Evolutionary conservation across 1,140 invertebrate genomes (phyloP).

Genomic region (Drosophila pandora): DNA sequence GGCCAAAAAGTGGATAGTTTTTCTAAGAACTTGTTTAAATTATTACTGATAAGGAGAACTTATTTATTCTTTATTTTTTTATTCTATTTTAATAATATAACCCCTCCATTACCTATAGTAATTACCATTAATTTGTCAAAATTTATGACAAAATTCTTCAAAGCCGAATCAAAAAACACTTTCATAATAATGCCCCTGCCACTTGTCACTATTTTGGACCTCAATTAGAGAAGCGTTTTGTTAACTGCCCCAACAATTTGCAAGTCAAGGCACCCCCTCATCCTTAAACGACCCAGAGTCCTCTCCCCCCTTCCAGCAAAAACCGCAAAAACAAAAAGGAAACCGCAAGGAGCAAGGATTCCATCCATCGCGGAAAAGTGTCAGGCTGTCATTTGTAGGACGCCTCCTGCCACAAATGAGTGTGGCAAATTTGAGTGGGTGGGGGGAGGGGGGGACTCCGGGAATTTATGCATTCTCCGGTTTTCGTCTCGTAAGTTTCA

Average conservation of each 20-base stretch:
- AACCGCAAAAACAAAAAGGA: slow-evolving; percentile 14
- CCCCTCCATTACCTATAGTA: neutral
- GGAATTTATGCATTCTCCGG: slow-evolving; percentile 49
- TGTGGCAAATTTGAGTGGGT: slow-evolving; percentile 19
- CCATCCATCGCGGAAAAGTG: slow-evolving; percentile 40
- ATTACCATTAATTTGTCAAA: slow-evolving; percentile 9
- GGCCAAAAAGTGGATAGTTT: neutral
- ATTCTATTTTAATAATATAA: too few species aligned
- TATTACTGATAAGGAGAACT: too few species aligned
- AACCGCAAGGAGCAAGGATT: slow-evolving; percentile 18
- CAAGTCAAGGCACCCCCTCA: slow-evolving; percentile 19
- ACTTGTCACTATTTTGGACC: slow-evolving; percentile 3
- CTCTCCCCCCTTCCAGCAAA: neutral
- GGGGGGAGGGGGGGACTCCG: slow-evolving; percentile 11
- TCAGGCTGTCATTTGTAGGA: slow-evolving; percentile 42
- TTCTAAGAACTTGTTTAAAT: neutral
- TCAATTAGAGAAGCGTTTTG: slow-evolving; percentile 58
- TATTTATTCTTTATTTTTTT: too few species aligned
- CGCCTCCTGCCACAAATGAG: slow-evolving; percentile 21
- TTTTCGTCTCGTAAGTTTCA: slow-evolving; percentile 55
- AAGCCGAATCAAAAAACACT: neutral
- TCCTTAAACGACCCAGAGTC: too few species aligned
- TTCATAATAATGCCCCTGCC: neutral
- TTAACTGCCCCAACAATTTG: slow-evolving; percentile 67
- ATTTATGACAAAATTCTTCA: slow-evolving; percentile 4